phyloP scores from a whole-genome alignment of 2,888 invertebrate species.

The Andrena chrysosceles region DNA sequence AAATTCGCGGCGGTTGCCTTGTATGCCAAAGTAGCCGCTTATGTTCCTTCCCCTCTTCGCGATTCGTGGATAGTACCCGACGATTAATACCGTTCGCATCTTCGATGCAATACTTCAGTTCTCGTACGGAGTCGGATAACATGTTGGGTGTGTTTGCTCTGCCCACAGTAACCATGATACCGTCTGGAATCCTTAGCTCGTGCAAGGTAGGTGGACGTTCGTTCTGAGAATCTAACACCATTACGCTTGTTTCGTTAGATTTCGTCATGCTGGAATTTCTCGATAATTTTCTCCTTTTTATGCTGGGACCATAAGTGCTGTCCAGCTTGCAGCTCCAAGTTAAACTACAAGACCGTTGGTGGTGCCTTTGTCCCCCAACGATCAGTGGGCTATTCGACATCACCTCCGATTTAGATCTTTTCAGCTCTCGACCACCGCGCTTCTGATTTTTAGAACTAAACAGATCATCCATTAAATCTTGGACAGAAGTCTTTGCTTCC shows the following conservation, averaged over 20 bases:
- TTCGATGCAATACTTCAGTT: conserved; percentile 79
- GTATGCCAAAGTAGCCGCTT: conserved; percentile 83
- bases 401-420: conserved; percentile 89
- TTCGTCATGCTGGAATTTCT: conserved; percentile 74
- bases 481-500: conserved; percentile 85
- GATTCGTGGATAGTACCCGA: conserved; percentile 68
- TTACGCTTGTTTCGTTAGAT: conserved; percentile 76
- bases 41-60: conserved; percentile 83
- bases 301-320: conserved; percentile 87
- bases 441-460: conserved; percentile 85
- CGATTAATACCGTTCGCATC: conserved; percentile 72
- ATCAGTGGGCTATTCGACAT: conserved; percentile 85
- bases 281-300: conserved; percentile 89
- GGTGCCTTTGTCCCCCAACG: conserved; percentile 85
- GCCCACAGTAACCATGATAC: conserved; percentile 84
- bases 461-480: conserved; percentile 87
- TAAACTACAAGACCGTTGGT: conserved; percentile 89
- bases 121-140: conserved; percentile 77
- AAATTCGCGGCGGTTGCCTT: conserved; percentile 85
- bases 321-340: conserved; percentile 91
- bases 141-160: conserved; percentile 77
- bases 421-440: conserved; percentile 86
- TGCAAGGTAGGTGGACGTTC: conserved; percentile 80
- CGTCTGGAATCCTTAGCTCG: conserved; percentile 85
- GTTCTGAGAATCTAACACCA: conserved; percentile 77